These are phyloP conservation scores for Holothuria glaberrima DNA, from an alignment of 35 echinoderm and acorn worm genomes.

Conservation along the genomic window DNA sequence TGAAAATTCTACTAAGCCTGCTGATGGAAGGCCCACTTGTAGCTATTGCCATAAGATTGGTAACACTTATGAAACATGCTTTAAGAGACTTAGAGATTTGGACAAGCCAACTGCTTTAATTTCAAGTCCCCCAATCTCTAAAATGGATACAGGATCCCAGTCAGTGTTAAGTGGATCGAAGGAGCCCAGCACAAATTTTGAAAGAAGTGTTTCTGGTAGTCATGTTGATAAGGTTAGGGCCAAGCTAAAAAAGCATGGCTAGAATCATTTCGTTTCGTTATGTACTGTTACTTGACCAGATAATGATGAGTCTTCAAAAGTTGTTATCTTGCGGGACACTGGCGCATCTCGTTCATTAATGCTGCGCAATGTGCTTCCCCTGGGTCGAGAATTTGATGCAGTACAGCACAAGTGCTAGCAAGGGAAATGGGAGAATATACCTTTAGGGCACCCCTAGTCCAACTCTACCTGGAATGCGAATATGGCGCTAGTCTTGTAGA, in stretches of 20 bases:
- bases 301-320: not conserved
- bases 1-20: not conserved
- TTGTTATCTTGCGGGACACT: conserved; percentile 33
- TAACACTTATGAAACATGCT: conserved; percentile 39
- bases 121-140: too few species aligned
- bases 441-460: not conserved
- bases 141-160: conserved; percentile 17
- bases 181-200: not conserved
- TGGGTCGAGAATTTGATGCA: not conserved
- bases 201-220: conserved; percentile 3
- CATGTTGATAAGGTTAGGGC: conserved; percentile 3
- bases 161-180: conserved; percentile 4
- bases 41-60: conserved; percentile 31
- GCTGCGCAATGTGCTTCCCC: conserved; percentile 2
- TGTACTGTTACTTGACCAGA: conserved; percentile 5
- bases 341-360: conserved; percentile 41
- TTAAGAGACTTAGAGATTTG: conserved; percentile 4
- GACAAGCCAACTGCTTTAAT: too few species aligned
- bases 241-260: conserved; percentile 38
- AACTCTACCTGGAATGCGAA: not conserved
- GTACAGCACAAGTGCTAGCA: not conserved
- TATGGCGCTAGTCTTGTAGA: not conserved
- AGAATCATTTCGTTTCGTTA: conserved; percentile 9
- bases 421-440: conserved; percentile 4
- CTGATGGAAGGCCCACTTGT: not conserved